Base-by-base conservation (phyloP, 2,888 invertebrate species). In the Saturnia pavonia region DNA sequence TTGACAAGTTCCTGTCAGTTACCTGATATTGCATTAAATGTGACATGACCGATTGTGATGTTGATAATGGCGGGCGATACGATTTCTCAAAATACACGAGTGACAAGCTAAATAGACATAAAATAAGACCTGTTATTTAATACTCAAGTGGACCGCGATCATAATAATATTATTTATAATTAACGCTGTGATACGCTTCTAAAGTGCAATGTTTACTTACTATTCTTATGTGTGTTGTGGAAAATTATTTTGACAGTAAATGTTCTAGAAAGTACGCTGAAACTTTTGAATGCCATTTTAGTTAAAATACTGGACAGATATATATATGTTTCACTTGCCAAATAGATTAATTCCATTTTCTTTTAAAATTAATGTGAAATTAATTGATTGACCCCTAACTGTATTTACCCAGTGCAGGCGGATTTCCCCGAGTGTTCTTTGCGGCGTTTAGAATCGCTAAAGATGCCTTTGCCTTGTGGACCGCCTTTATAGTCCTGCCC, bases 171-270 rank as follows among this genome's bases (percentile, higher is more conserved):
- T 51, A 51, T 51, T 51, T 51, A 51, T 54, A 54, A 54, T 54
- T 22, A 60, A 69, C 65, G 51, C 65, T 69, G 69, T 69, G 69
- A 69, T 69, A 66, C 65, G 69, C 12, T 27, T 25, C 57, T 57
- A 65, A 65, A 48, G 48, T 48, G 34, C 69, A 63, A 65, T 69
- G 65, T 63, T 65, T 27, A 48, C 51, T 65, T 69, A 69, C 69
- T 69, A 48, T 65, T 69, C 69, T 65, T 69, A 69, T 69, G 45
- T 69, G 25, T 65, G 57, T 48, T 65, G 69, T 69, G 69, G 45
- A 48, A 51, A 57, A 57, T 12, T 22, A 25, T 57, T 25, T 57
- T 57, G 57, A 57, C 25, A 57, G 57, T 25, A 11, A 25, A 57
- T 57, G 22, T 25, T 25, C 25, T 57, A 16, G 57, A 57, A 57